Evolutionary conservation across 2,797 vertebrate genomes (phyloP).

Genomic region (Buceros bicornis): DNA sequence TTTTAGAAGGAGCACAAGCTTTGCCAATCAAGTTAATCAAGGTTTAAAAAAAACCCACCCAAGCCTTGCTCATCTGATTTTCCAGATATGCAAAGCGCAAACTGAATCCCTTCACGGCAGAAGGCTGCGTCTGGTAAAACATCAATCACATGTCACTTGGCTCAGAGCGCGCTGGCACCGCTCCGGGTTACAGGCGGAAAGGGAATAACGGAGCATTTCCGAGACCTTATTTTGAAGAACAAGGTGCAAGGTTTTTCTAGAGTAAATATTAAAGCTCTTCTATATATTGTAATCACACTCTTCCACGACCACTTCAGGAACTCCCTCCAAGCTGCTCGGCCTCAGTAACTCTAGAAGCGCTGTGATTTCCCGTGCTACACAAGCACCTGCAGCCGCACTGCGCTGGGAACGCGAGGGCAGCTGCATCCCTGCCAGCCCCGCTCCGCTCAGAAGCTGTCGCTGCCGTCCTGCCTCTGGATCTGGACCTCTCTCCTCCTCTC

Average conservation of each 20-base stretch:
- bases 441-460: neutral
- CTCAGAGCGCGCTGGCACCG: slow-evolving; percentile 34
- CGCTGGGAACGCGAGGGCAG: slow-evolving; percentile 10
- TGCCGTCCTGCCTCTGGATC: neutral
- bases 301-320: neutral
- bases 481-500: neutral
- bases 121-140: slow-evolving; percentile 62
- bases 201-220: neutral
- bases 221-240: neutral
- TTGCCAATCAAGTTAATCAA: slow-evolving; percentile 39
- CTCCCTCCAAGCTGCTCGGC: neutral
- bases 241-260: neutral
- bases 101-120: neutral
- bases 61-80: slow-evolving; percentile 40
- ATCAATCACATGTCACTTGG: slow-evolving; percentile 51
- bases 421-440: slow-evolving; percentile 1
- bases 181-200: neutral
- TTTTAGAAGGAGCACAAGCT: slow-evolving; percentile 37
- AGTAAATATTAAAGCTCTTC: slow-evolving; percentile 20
- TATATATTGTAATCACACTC: neutral
- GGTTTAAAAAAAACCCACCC: neutral
- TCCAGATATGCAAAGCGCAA: slow-evolving; percentile 23
- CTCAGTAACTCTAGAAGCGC: neutral
- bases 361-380: neutral
- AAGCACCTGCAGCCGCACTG: neutral